Evolutionary conservation across 2,888 invertebrate species (phyloP).

Genomic region (Arctia plantaginis): DNA sequence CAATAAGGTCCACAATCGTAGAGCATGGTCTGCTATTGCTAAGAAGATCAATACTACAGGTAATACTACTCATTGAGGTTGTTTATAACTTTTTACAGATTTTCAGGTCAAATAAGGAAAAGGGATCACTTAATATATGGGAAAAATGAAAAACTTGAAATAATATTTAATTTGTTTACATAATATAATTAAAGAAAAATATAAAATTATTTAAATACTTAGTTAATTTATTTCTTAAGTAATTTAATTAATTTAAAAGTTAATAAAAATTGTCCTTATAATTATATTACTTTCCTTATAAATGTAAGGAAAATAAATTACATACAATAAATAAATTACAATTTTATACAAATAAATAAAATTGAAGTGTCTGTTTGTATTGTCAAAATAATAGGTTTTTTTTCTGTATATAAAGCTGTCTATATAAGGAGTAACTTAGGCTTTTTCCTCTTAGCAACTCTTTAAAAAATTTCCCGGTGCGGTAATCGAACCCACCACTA

Average conservation of each 20-base stretch:
- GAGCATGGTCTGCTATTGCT: constrained; percentile 50
- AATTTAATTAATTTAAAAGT: no score
- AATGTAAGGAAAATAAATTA: background rate
- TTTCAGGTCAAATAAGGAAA: background rate
- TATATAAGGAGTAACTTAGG: no score
- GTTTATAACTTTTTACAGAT: background rate
- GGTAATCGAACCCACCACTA: no score
- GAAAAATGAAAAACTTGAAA: background rate
- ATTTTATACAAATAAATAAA: no score
- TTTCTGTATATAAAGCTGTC: no score
- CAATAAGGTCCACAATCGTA: constrained; percentile 49
- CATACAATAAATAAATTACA: background rate
- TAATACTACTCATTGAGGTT: constrained; percentile 12
- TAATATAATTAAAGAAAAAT: background rate
- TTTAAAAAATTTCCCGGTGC: no score
- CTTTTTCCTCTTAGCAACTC: no score
- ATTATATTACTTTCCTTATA: no score
- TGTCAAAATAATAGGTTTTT: no score
- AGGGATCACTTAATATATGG: background rate
- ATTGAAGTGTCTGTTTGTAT: no score
- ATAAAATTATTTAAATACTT: background rate
- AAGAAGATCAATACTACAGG: constrained; percentile 44
- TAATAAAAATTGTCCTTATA: no score
- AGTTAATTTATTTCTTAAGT: background rate
- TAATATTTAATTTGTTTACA: background rate